A percentile compares a stretch with the other conserved stretches of the same genome.
Evolutionary conservation across 2,888 invertebrate genomes (phyloP).

Genomic region (Pollenia griseotomentosa): DNA sequence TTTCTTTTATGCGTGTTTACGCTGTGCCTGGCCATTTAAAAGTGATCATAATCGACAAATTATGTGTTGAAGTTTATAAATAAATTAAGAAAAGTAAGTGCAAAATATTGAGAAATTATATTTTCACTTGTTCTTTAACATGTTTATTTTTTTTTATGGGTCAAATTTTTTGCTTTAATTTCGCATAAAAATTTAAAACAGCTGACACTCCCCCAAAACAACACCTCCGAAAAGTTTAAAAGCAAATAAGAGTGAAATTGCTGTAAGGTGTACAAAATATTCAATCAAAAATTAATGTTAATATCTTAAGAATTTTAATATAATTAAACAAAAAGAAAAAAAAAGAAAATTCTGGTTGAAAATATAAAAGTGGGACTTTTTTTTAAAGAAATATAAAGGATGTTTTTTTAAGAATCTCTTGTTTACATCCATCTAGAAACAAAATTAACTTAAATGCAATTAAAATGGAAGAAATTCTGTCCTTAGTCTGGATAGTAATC

Average conservation of each 20-base stretch:
- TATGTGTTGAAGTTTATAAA: constrained; percentile 77
- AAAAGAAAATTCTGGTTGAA: too few relatives aligned
- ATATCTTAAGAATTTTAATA: too few relatives aligned
- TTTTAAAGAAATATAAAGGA: too few relatives aligned
- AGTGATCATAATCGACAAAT: constrained; percentile 79
- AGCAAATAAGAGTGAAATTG: constrained; percentile 31
- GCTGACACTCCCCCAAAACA: constrained; percentile 38
- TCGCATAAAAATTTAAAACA: constrained; percentile 27
- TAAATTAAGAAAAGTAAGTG: constrained; percentile 38
- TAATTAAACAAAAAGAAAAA: too few relatives aligned
- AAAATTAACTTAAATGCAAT: too few relatives aligned
- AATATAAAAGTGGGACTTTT: too few relatives aligned
- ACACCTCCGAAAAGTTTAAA: constrained; percentile 19
- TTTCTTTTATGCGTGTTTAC: constrained; percentile 59
- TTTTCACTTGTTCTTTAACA: constrained; percentile 52
- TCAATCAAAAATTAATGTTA: background rate
- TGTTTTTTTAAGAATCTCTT: too few relatives aligned
- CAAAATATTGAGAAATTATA: constrained; percentile 17
- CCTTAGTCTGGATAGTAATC: too few relatives aligned
- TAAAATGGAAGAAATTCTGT: too few relatives aligned
- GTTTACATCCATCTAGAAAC: too few relatives aligned
- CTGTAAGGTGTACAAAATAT: background rate
- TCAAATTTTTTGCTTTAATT: constrained; percentile 51
- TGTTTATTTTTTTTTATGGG: constrained; percentile 18
- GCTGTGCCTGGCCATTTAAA: constrained; percentile 70